phyloP scores from a whole-genome alignment of 2,888 invertebrate genomes.

The Agriopis leucophaearia region DNA sequence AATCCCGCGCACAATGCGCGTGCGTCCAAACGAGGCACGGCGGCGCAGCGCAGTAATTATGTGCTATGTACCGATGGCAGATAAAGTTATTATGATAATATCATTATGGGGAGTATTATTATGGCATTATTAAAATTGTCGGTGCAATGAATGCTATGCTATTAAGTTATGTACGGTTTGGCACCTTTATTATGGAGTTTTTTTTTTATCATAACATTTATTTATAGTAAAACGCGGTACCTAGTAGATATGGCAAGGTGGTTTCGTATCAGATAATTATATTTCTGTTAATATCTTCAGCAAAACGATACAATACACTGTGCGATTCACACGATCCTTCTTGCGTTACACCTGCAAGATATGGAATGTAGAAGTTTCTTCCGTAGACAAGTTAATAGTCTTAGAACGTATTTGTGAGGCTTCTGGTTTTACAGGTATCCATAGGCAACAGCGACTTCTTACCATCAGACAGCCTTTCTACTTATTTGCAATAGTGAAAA shows the following conservation, averaged over 20 bases:
- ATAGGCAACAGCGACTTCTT: too few relatives aligned
- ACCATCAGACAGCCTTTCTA: too few relatives aligned
- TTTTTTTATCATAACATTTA: neutral
- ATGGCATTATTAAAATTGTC: constrained; percentile 29
- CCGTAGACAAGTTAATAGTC: too few relatives aligned
- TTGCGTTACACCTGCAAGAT: too few relatives aligned
- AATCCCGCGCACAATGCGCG: constrained; percentile 72
- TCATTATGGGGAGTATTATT: constrained; percentile 23
- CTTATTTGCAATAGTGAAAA: too few relatives aligned
- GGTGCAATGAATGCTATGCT: neutral
- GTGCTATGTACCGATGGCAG: constrained; percentile 65
- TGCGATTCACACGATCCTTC: too few relatives aligned
- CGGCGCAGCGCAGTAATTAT: constrained; percentile 67
- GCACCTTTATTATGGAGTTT: constrained; percentile 4
- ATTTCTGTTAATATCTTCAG: neutral
- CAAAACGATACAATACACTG: neutral
- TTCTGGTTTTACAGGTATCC: too few relatives aligned
- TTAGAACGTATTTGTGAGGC: too few relatives aligned
- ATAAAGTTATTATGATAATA: constrained; percentile 46
- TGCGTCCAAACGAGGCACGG: constrained; percentile 73
- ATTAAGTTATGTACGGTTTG: constrained; percentile 8
- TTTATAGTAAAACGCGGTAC: neutral
- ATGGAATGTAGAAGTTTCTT: too few relatives aligned
- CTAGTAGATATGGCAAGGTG: neutral
- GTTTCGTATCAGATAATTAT: neutral